A percentile compares a stretch with the other conserved stretches of the same genome.
Evolutionary conservation across 2,113 vertebrate species (phyloP).

Genomic region (Nasalis larvatus): DNA sequence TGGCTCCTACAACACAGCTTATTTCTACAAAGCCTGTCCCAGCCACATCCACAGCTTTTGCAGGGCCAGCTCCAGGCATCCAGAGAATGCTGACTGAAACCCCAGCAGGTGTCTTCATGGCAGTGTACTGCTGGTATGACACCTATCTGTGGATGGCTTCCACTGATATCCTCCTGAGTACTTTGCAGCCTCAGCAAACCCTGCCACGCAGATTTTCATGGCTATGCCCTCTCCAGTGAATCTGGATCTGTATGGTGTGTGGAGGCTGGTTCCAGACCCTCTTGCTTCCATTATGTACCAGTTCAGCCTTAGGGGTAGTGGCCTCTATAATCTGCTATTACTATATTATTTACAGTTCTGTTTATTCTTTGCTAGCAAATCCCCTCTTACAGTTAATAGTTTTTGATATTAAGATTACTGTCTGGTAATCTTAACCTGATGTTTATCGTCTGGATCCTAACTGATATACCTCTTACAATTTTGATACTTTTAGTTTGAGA

Average conservation of each 20-base stretch:
- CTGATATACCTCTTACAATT: not conserved
- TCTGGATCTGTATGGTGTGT: accelerated
- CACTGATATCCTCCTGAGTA: not conserved
- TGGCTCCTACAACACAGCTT: not conserved
- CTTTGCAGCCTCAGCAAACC: not conserved
- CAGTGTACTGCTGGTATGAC: not conserved
- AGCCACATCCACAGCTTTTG: not conserved
- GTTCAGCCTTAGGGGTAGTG: no score
- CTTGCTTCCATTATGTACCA: accelerated
- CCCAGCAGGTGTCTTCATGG: not conserved
- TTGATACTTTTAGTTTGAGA: not conserved
- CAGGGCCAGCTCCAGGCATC: not conserved
- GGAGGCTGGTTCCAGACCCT: not conserved
- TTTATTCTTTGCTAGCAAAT: not conserved
- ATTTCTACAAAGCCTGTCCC: not conserved
- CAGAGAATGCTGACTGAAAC: not conserved
- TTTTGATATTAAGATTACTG: not conserved
- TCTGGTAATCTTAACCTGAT: no score
- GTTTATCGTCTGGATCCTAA: not conserved
- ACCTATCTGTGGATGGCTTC: not conserved
- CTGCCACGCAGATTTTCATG: not conserved
- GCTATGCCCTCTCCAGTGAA: not conserved
- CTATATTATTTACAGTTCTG: not conserved
- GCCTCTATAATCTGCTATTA: not conserved
- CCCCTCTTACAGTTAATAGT: not conserved